A percentile compares a stretch with the other conserved stretches of the same genome.
Evolutionary conservation across 2,888 invertebrate species (phyloP).

Genomic region (Agelastica alni): DNA sequence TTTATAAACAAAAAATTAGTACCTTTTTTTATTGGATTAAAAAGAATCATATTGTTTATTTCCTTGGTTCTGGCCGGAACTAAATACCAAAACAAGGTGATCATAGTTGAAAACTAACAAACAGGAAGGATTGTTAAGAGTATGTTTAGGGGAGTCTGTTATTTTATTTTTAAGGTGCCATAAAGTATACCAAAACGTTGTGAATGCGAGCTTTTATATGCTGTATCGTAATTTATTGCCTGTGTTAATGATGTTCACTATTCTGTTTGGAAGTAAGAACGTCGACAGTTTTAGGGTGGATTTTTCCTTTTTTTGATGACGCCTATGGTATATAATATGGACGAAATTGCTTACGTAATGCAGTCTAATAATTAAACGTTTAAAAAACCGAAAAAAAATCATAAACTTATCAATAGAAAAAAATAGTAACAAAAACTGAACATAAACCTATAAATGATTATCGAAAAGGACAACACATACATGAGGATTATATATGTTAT

Average conservation of each 20-base stretch:
- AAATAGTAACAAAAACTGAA: too few species aligned
- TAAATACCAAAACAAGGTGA: conserved; percentile 1
- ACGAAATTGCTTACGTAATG: too few species aligned
- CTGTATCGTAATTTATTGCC: conserved; percentile 7
- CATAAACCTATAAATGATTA: too few species aligned
- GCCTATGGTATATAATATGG: background rate
- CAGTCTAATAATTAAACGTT: too few species aligned
- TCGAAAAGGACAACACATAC: too few species aligned
- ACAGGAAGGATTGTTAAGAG: conserved; percentile 13
- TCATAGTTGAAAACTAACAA: conserved; percentile 4
- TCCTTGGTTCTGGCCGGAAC: background rate
- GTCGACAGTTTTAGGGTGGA: background rate
- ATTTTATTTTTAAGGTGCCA: conserved; percentile 17
- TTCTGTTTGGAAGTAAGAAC: conserved; percentile 1
- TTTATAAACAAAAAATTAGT: too few species aligned
- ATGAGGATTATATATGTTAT: too few species aligned
- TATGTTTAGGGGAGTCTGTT: conserved; percentile 14
- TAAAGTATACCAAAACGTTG: conserved; percentile 5
- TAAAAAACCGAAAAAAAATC: too few species aligned
- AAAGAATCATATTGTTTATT: background rate
- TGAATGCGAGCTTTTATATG: background rate
- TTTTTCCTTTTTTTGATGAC: conserved; percentile 1
- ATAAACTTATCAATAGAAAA: too few species aligned
- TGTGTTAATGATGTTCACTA: conserved; percentile 6
- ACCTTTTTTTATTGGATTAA: too few species aligned